Conservation (phyloP, 2,888 invertebrate species). For the Polietes domitor region DNA sequence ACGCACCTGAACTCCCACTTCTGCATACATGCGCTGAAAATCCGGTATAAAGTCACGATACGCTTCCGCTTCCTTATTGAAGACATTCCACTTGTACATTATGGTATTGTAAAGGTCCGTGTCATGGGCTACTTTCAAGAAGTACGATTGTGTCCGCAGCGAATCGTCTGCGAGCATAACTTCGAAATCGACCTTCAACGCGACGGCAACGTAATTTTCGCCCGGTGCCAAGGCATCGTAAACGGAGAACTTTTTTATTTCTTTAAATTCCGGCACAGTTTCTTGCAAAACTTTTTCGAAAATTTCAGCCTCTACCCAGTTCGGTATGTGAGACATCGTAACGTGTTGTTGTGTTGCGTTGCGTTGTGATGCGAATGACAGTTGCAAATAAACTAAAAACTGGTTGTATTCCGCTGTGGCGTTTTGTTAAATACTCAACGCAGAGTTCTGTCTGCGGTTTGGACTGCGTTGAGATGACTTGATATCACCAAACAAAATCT, state of each 20-base stretch:
- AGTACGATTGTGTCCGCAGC: constrained; percentile 67
- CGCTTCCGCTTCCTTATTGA: constrained; percentile 72
- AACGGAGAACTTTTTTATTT: constrained; percentile 69
- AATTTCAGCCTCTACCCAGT: constrained; percentile 72
- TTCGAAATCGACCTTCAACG: constrained; percentile 72
- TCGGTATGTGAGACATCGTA: constrained; percentile 65
- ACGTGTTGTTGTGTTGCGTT: constrained; percentile 57
- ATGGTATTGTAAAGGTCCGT: constrained; percentile 59
- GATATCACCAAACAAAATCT: not conserved
- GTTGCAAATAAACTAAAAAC: not conserved
- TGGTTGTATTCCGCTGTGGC: not conserved
- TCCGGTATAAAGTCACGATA: constrained; percentile 72
- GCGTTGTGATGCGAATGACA: not conserved
- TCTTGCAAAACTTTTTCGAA: constrained; percentile 70
- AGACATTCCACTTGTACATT: constrained; percentile 69
- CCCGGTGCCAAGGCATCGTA: constrained; percentile 71
- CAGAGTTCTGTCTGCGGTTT: not conserved
- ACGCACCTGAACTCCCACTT: constrained; percentile 68
- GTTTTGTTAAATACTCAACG: constrained; percentile 2
- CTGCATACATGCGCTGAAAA: constrained; percentile 71
- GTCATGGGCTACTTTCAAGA: constrained; percentile 70
- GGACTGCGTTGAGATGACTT: not conserved
- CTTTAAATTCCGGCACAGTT: constrained; percentile 67
- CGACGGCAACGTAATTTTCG: constrained; percentile 75
- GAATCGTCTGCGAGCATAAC: constrained; percentile 63